Conservation (phyloP, 2,888 invertebrate genomes). For the Ophioninae sp. region DNA sequence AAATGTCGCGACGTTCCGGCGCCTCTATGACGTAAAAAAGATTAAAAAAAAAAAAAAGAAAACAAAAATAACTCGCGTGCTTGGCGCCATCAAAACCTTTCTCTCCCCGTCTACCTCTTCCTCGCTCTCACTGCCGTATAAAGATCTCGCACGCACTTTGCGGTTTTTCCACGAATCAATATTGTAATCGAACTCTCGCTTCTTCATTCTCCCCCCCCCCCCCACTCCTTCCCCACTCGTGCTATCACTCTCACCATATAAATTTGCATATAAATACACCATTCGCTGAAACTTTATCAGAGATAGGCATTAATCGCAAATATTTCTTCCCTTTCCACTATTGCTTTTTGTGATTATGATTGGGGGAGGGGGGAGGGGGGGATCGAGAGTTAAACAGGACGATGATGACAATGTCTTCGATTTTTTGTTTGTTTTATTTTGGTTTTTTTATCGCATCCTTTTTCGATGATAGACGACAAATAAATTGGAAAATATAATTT, state of each 20-base stretch:
- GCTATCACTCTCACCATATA: constrained; percentile 25
- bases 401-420: background rate
- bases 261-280: constrained; percentile 51
- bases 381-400: background rate
- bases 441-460: too few relatives aligned
- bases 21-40: constrained; percentile 30
- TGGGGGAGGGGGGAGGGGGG: too few relatives aligned
- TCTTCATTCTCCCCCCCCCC: constrained; percentile 27
- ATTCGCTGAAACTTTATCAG: constrained; percentile 33
- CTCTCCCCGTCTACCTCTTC: constrained; percentile 12
- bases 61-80: constrained; percentile 35
- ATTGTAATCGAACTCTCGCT: constrained; percentile 54
- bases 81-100: constrained; percentile 53
- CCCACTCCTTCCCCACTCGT: background rate
- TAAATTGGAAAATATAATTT: too few relatives aligned
- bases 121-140: constrained; percentile 7
- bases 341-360: background rate
- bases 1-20: constrained; percentile 56
- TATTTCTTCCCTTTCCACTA: constrained; percentile 2
- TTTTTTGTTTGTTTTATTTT: background rate
- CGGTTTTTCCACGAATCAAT: constrained; percentile 62
- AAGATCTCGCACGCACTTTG: constrained; percentile 45
- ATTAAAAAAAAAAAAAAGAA: constrained; percentile 3
- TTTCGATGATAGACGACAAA: too few relatives aligned
- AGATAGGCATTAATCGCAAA: constrained; percentile 19